phyloP scores from a whole-genome alignment of 2,797 vertebrate genomes.

The Anguilla marmorata region DNA sequence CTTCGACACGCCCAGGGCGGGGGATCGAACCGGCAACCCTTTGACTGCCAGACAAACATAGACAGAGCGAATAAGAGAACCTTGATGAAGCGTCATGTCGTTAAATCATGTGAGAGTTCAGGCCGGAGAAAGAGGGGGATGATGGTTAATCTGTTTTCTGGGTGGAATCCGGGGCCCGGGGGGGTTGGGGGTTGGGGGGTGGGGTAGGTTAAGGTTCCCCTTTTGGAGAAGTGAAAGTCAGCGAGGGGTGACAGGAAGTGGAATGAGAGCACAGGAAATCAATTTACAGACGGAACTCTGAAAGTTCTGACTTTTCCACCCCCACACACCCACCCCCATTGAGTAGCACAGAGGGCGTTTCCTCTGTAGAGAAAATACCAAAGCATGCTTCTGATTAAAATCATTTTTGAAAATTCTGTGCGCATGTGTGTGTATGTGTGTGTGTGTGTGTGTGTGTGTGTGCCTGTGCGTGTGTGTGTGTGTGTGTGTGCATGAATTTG shows the following conservation, averaged over 20 bases:
- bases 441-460: slow-evolving; percentile 18
- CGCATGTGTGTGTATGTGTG: slow-evolving; percentile 15
- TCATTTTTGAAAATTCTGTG: neutral
- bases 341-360: too few relatives aligned
- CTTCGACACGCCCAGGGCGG: too few relatives aligned
- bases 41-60: too few relatives aligned
- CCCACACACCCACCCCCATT: too few relatives aligned
- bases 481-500: too few relatives aligned
- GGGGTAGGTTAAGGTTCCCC: too few relatives aligned
- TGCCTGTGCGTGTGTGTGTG: slow-evolving; percentile 15
- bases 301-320: too few relatives aligned
- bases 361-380: neutral
- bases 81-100: neutral
- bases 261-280: neutral
- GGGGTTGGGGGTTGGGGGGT: too few relatives aligned
- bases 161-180: neutral
- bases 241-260: neutral
- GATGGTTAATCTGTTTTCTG: neutral
- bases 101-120: neutral
- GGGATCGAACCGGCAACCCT: too few relatives aligned
- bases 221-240: neutral
- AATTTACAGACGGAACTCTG: neutral
- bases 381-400: neutral
- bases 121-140: neutral
- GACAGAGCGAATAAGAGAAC: too few relatives aligned